These are phyloP conservation scores for Nycticryphes semicollaris DNA, from an alignment of 2,113 vertebrate genomes.

Conservation along the genomic window DNA sequence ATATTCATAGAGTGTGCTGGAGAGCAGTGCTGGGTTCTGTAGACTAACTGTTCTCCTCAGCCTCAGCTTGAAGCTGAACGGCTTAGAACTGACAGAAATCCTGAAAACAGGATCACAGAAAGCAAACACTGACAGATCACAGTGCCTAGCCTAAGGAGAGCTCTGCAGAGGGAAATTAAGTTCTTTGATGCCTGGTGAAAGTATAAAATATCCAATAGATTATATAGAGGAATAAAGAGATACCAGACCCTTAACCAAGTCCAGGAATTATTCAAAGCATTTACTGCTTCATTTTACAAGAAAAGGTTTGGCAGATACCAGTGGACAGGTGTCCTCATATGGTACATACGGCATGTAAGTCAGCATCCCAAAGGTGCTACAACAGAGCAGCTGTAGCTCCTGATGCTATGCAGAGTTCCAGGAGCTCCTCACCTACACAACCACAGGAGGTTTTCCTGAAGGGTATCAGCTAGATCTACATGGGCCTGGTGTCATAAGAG, in stretches of 20 bases:
- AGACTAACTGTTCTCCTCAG: background rate
- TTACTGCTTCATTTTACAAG: background rate
- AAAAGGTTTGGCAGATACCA: background rate
- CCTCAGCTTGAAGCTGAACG: background rate
- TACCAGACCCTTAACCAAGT: background rate
- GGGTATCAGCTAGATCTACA: background rate
- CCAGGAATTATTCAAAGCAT: background rate
- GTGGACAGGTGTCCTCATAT: background rate
- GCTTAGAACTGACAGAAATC: background rate
- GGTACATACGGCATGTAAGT: background rate
- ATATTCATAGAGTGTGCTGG: background rate
- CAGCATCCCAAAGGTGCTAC: background rate
- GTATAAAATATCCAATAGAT: background rate
- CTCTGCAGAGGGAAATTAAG: background rate
- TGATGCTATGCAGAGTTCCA: background rate
- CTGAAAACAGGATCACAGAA: background rate
- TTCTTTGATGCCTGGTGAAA: background rate
- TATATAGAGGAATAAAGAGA: background rate
- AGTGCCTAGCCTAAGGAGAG: background rate
- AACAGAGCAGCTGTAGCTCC: background rate
- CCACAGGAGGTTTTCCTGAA: background rate
- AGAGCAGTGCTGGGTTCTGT: background rate
- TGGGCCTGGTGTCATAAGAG: background rate
- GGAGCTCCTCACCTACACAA: background rate
- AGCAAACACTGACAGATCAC: background rate